Evolutionary conservation across 2,888 invertebrate species (phyloP).

Genomic region (Lissonota sp.): DNA sequence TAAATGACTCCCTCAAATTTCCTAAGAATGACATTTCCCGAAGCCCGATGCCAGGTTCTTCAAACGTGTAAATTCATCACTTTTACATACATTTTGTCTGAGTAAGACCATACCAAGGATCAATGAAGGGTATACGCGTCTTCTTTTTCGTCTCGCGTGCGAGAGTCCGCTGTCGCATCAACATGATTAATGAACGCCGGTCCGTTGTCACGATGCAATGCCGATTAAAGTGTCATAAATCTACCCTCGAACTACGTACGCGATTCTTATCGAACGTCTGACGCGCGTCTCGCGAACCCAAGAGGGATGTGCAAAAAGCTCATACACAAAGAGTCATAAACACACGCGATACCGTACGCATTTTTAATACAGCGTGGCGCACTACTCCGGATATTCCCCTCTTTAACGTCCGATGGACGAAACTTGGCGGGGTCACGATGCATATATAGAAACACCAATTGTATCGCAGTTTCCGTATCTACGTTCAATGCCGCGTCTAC

Average conservation of each 20-base stretch:
- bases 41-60: too few relatives aligned
- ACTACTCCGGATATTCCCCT: conserved; percentile 67
- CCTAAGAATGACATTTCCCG: too few relatives aligned
- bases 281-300: background rate
- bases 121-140: background rate
- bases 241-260: conserved; percentile 27
- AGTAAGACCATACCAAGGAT: too few relatives aligned
- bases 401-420: conserved; percentile 71
- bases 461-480: conserved; percentile 82
- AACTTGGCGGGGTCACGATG: conserved; percentile 5
- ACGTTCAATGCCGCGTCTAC: conserved; percentile 68
- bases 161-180: background rate
- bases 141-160: conserved; percentile 3
- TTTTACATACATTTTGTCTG: too few relatives aligned
- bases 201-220: conserved; percentile 49
- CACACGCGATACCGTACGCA: conserved; percentile 70
- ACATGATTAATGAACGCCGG: conserved; percentile 54
- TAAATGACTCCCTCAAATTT: too few relatives aligned
- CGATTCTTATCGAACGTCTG: conserved; percentile 46
- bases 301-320: conserved; percentile 1
- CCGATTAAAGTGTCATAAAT: conserved; percentile 60
- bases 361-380: conserved; percentile 73
- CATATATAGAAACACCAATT: conserved; percentile 64
- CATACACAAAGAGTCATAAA: background rate
- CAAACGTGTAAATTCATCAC: too few relatives aligned